phyloP scores from a whole-genome alignment of 1,140 invertebrate species.

The Antheraea mylitta region DNA sequence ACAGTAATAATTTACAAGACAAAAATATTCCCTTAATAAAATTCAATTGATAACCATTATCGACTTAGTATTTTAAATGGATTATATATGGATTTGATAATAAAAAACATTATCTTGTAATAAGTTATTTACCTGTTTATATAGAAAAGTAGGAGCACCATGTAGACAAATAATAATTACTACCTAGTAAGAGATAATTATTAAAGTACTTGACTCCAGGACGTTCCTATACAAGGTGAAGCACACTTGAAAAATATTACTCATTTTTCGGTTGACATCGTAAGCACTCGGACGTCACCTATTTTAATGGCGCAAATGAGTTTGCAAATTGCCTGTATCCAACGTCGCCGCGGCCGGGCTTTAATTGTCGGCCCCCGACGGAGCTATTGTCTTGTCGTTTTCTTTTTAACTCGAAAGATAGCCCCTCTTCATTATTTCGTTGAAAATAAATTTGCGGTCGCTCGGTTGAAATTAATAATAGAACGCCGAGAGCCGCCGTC shows the following conservation, averaged over 20 bases:
- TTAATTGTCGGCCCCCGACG: conserved; percentile 11
- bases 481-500: conserved; percentile 14
- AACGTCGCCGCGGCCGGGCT: not conserved
- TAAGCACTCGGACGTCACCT: conserved; percentile 22
- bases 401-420: conserved; percentile 18
- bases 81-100: too few relatives aligned
- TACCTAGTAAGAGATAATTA: not conserved
- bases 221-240: not conserved
- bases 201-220: not conserved
- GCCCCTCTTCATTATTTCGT: conserved; percentile 32
- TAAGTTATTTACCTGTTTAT: too few relatives aligned
- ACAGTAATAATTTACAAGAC: too few relatives aligned
- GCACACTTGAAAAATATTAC: not conserved
- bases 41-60: too few relatives aligned
- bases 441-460: conserved; percentile 32
- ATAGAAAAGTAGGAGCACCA: too few relatives aligned
- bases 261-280: conserved; percentile 17
- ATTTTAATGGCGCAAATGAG: conserved; percentile 36
- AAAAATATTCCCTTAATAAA: too few relatives aligned
- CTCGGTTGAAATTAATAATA: conserved; percentile 35
- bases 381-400: conserved; percentile 12
- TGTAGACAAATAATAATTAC: too few relatives aligned
- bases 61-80: too few relatives aligned
- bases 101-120: too few relatives aligned
- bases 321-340: conserved; percentile 22